Base-by-base conservation (phyloP, 2,888 invertebrate genomes). In the Pyrrhopygopsis socrates region DNA sequence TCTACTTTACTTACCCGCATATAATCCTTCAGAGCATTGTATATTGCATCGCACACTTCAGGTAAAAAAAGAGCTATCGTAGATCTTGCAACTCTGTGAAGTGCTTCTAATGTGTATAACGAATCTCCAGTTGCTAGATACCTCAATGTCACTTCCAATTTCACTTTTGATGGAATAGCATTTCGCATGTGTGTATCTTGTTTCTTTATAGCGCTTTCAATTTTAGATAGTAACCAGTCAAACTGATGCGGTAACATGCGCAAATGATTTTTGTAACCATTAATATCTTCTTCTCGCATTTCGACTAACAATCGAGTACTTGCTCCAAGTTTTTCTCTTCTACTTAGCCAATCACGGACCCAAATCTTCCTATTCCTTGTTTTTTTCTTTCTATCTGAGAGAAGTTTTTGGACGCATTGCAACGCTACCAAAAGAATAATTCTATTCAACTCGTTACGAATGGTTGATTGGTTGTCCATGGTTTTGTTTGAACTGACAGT, bases 51-150 rank as follows among this genome's bases (percentile, higher is more conserved):
- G 63, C 60, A 75, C 60, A 38, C 60, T 60, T 60, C 22, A 63
- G 75, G 60, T 63, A 60, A 63, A 75, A 75, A 63, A 75, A 58
- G 60, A 41, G 38, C 38, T 24, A 75, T 75, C 20, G 60, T 63
- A 58, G 74, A 54, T 60, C 20, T 2, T 38, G 63, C 34, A 38
- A 63, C 63, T 24, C 63, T 41, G 70, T 81, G 83, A 4, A 81
- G 30, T n/a, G 75, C 83, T 63, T 75, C 58, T 45, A 87, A 76
- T 63, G 67, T 77, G 68, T 78, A 70, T 34, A 58, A 78, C 54
- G 78, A 78, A 70, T 78, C 78, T 78, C 78, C 78, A 78, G 78
- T 78, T 30, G 78, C 78, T 78, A 78, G 70, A 70, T 78, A 78
- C 30, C 58, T 68, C 70, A 78, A 70, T 30, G 78, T 78, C 11